These are phyloP conservation scores for Drosophila virilis DNA, from an alignment of 1,140 invertebrate genomes.

Conservation along the genomic window DNA sequence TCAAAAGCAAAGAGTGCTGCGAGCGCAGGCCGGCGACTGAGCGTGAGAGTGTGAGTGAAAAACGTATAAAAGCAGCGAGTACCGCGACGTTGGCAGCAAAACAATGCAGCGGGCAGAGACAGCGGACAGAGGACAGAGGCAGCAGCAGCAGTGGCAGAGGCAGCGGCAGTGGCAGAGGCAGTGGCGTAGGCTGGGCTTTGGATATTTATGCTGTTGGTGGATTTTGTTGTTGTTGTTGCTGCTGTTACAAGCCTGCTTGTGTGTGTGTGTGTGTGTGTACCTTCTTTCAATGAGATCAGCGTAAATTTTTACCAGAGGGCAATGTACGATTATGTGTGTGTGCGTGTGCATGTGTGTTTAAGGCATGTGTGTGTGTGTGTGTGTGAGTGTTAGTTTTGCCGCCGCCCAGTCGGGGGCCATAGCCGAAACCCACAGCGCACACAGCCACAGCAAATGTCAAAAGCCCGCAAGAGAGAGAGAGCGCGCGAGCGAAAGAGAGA, in stretches of 20 bases:
- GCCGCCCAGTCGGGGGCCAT: slow-evolving; percentile 22
- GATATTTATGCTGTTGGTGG: slow-evolving; percentile 49
- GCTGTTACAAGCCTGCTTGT: slow-evolving; percentile 50
- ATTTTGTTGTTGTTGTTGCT: slow-evolving; percentile 27
- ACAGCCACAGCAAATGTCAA: slow-evolving; percentile 65
- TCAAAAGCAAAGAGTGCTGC: slow-evolving; percentile 20
- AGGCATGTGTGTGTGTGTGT: background rate
- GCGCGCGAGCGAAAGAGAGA: slow-evolving; percentile 28
- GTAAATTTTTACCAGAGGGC: slow-evolving; percentile 65
- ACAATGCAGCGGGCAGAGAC: slow-evolving; percentile 43
- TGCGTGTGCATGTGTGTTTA: slow-evolving; percentile 29
- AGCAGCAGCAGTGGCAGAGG: background rate
- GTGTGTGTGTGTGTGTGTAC: slow-evolving; percentile 35
- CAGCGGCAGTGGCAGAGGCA: slow-evolving; percentile 9
- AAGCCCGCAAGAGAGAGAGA: slow-evolving; percentile 45
- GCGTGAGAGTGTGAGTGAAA: background rate
- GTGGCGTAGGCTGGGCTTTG: slow-evolving; percentile 34
- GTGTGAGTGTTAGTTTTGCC: slow-evolving; percentile 20
- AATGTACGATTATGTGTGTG: slow-evolving; percentile 70
- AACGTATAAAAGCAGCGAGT: slow-evolving; percentile 29
- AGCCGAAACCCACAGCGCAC: slow-evolving; percentile 12
- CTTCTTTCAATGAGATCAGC: slow-evolving; percentile 77
- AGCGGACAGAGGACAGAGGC: background rate
- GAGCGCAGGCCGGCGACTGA: slow-evolving; percentile 26
- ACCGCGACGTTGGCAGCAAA: slow-evolving; percentile 26